Evolutionary conservation across 2,888 invertebrate species (phyloP).

Genomic region (Eristalis arbustorum): DNA sequence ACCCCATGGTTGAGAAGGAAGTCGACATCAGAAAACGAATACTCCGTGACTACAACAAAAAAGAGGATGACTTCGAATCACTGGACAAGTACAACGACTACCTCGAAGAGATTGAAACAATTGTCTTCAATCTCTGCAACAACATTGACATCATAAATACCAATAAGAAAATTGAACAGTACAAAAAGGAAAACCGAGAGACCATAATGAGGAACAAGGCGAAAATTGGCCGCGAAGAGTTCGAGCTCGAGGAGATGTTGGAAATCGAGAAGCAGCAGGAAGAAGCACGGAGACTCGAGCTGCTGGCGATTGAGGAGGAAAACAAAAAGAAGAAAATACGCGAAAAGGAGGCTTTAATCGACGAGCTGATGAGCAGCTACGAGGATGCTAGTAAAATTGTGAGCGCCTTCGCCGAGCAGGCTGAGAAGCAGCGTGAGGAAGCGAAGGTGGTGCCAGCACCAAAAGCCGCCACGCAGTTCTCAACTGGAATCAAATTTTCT

Average conservation of each 20-base stretch:
- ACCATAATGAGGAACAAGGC: conserved; percentile 90
- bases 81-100: conserved; percentile 96
- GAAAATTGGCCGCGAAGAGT: conserved; percentile 89
- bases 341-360: conserved; percentile 95
- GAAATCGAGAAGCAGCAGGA: conserved; percentile 90
- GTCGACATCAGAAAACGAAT: conserved; percentile 95
- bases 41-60: conserved; percentile 95
- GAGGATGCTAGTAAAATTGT: conserved; percentile 94
- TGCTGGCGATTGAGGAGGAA: conserved; percentile 84
- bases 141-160: conserved; percentile 94
- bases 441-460: conserved; percentile 78
- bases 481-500: conserved; percentile 92
- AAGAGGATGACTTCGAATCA: conserved; percentile 93
- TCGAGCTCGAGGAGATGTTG: conserved; percentile 91
- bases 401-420: conserved; percentile 87
- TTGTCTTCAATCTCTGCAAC: conserved; percentile 94
- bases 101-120: conserved; percentile 95
- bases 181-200: conserved; percentile 94
- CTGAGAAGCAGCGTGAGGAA: conserved; percentile 85
- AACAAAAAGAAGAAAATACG: conserved; percentile 90
- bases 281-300: conserved; percentile 86
- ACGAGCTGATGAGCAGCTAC: conserved; percentile 96
- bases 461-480: conserved; percentile 86
- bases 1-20: conserved; percentile 97
- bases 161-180: conserved; percentile 93